These are phyloP conservation scores for Chaetorhynchus papuensis DNA, from an alignment of 2,113 vertebrate species.

Conservation along the genomic window DNA sequence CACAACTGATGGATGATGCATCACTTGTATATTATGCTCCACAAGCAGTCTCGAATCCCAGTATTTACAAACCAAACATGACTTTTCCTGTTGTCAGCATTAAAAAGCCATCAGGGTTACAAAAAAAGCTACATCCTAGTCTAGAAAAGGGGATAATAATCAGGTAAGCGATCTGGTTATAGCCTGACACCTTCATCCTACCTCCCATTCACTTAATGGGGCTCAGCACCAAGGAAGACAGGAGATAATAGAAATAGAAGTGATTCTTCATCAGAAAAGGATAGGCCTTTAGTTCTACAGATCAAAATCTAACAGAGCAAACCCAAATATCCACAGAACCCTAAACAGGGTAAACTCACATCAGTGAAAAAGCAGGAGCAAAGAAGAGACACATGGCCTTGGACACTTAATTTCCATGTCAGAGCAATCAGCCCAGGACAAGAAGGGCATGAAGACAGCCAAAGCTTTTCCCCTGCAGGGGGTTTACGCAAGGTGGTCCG, in stretches of 20 bases:
- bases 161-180: neutral
- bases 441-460: neutral
- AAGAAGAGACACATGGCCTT: neutral
- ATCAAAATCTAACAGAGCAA: neutral
- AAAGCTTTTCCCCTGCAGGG: neutral
- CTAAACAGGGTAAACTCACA: neutral
- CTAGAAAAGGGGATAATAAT: neutral
- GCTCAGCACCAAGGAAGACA: neutral
- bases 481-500: neutral
- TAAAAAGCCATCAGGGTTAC: neutral
- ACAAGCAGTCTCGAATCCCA: neutral
- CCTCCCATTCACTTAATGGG: fast-evolving
- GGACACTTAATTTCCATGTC: neutral
- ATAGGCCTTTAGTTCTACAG: neutral
- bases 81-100: neutral
- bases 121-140: neutral
- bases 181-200: neutral
- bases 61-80: neutral
- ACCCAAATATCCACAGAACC: neutral
- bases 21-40: neutral
- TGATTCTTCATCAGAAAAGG: neutral
- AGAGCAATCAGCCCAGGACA: neutral
- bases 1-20: neutral
- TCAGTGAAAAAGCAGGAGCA: neutral
- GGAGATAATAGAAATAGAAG: neutral